phyloP scores from a whole-genome alignment of 2,797 vertebrate species.

The Taeniopygia guttata region DNA sequence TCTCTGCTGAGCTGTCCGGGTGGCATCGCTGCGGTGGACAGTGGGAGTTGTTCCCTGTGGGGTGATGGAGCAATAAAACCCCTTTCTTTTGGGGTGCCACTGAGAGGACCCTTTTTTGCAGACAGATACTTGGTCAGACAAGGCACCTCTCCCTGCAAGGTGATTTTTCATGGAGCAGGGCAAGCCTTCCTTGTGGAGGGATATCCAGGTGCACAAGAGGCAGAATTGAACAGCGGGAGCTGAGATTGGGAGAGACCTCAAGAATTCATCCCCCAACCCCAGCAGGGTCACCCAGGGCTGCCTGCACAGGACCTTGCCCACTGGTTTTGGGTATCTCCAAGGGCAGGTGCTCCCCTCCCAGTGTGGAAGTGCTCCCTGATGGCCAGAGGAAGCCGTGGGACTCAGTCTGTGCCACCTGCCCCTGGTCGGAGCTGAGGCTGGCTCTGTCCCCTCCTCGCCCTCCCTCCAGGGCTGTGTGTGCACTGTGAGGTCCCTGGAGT shows the following conservation, averaged over 20 bases:
- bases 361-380: not conserved
- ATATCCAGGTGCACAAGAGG: not conserved
- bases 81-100: not conserved
- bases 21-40: not conserved
- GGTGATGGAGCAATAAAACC: not conserved
- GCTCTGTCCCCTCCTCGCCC: not conserved
- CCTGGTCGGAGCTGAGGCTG: not conserved
- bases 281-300: not conserved
- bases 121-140: not conserved
- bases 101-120: no score
- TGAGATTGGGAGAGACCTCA: not conserved
- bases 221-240: not conserved
- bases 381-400: not conserved
- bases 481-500: not conserved
- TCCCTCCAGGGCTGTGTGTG: fast-evolving
- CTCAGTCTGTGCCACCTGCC: fast-evolving
- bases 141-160: not conserved
- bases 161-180: not conserved
- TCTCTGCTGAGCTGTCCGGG: not conserved
- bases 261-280: not conserved
- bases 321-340: not conserved
- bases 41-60: not conserved
- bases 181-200: not conserved
- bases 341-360: fast-evolving
- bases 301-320: not conserved